phyloP scores from a whole-genome alignment of 2,797 vertebrate genomes.

The Gobionotothen gibberifrons region DNA sequence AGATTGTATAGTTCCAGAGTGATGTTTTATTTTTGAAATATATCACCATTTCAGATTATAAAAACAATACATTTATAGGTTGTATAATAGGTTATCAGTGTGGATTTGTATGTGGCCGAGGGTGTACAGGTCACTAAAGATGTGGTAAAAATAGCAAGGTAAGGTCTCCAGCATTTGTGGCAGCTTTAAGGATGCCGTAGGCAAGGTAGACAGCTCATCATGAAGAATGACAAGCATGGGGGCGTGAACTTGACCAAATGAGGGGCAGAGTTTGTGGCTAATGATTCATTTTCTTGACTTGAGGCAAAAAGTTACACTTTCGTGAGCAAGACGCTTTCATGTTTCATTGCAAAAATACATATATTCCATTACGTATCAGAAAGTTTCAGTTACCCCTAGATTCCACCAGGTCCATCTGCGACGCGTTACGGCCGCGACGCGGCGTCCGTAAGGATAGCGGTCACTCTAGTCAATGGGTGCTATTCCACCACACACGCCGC shows the following conservation, averaged over 20 bases:
- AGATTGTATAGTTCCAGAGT: background rate
- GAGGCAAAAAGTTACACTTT: slow-evolving; percentile 29
- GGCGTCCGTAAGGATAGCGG: no score
- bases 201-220: slow-evolving; percentile 43
- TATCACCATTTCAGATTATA: background rate
- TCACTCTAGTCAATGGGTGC: no score
- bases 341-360: slow-evolving; percentile 25
- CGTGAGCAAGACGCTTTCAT: slow-evolving; percentile 2
- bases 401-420: no score
- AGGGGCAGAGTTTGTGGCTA: slow-evolving; percentile 46
- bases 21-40: background rate
- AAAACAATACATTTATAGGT: background rate
- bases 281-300: slow-evolving; percentile 46
- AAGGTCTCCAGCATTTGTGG: background rate
- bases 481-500: no score
- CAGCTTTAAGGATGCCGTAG: slow-evolving; percentile 19
- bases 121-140: background rate
- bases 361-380: slow-evolving; percentile 1
- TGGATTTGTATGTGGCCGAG: background rate
- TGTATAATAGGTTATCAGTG: background rate
- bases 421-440: no score
- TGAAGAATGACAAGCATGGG: slow-evolving; percentile 36
- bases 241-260: slow-evolving; percentile 46
- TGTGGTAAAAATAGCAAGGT: slow-evolving; percentile 17
- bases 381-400: slow-evolving; percentile 29